Base-by-base conservation (phyloP, 2,797 vertebrate species). In the Emydoidea blandingii region DNA sequence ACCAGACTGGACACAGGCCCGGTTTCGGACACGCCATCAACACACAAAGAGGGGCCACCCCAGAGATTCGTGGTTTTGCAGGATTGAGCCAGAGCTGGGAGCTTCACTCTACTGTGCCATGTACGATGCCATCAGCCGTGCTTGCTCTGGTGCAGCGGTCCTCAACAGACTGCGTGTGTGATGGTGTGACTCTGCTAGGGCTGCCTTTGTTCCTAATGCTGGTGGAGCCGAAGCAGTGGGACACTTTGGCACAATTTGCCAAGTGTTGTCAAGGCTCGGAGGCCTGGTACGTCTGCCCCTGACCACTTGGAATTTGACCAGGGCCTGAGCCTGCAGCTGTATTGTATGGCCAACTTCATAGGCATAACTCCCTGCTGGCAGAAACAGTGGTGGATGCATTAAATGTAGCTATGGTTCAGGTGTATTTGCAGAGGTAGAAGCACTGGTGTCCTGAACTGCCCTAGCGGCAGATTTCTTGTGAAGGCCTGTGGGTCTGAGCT, bases 241-340 rank as follows among this genome's bases (percentile, higher is more conserved):
- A n/a, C 23, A 0, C 0, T 31, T n/a, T n/a, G 82, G 91, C 21
- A 1, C 54, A 0, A 0, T 85, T 8, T 49, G 7, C 0, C 68
- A 80, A 4, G 59, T 62, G 59, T 62, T 16, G 14, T 62, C 31
- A 18, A 31, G 6, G 29, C 0, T 53, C 2, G 2, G 25, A 57
- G 44, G n/a, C 53, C 62, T 83, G 23, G 16, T 84, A 76, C 78
- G 18, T 23, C 86, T 19, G 0, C 79, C n/a, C 41, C 49, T 89
- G 95, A 29, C 79, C 85, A 86, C 78, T 2, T 6, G 79, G 19
- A 31, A 3, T 4, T 91, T 88, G 80, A 47, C 0, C 0, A 50
- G 27, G 10, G 44, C 84, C 83, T 50, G 44, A 12, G 84, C 80
- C 79, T 76, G 86, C 62, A 88, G 80, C 6, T 86, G 76, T 87